Base-by-base conservation (phyloP, 2,888 invertebrate genomes). In the Alentia gelatinosa region DNA sequence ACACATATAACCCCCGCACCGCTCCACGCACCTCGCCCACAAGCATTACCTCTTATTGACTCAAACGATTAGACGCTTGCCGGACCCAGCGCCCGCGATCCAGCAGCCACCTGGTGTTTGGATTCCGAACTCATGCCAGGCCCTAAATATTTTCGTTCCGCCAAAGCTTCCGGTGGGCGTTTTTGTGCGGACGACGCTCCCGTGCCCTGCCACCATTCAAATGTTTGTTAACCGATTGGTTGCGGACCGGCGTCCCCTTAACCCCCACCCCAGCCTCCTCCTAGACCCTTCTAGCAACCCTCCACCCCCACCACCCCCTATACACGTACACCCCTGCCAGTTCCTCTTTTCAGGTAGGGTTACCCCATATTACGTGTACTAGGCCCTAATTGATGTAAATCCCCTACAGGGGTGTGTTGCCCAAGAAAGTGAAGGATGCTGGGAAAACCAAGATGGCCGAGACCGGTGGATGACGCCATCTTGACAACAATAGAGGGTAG, bases 121-220 rank as follows among this genome's bases (percentile, higher is more conserved):
- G 37, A 79, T 79, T 79, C 79, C 12, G 37, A 79, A 79, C 39
- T 86, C 86, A 26, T 40, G 33, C 86, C 50, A 42, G 42, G 47
- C 47, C 26, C 86, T 50, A 86, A 86, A 86, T 86, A 86, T 86
- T 86, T 86, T 86, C 86, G 33, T 86, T 86, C 86, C 86, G 50
- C 47, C 40, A 37, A 19, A 40, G 37, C 47, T 86, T 47, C 86
- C 47, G 86, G 86, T 86, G 23, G 39, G 7, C 86, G 47, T 42
- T 86, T 86, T 47, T 33, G 50, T 30, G 47, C 26, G 30, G 12
- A 30, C 19, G 30, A 35, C 33, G 19, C 33, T 30, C 75, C 75
- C 12, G 50, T 75, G 1, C 75, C 26, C 75, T 12, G 35, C 35
- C 75, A 35, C 37, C 37, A 35, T 35, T 19, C 39, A 19, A 79